These are phyloP conservation scores for Podarcis muralis DNA, from an alignment of 2,113 vertebrate species.

Conservation along the genomic window DNA sequence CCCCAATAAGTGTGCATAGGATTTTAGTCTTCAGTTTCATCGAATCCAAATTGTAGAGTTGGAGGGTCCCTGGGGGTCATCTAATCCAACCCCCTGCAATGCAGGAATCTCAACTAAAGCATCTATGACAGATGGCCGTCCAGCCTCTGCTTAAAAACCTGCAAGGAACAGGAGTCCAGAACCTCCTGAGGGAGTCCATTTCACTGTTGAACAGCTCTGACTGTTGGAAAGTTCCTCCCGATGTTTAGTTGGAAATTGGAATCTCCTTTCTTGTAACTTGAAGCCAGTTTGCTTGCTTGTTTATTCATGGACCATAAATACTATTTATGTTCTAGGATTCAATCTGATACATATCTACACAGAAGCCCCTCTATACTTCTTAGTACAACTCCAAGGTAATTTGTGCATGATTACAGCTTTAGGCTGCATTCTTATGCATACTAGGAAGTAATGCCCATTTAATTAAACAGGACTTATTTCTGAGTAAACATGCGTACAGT, in stretches of 20 bases:
- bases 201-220: no score
- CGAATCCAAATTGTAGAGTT: no score
- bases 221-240: no score
- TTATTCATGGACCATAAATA: neutral
- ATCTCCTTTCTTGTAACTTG: no score
- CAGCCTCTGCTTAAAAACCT: no score
- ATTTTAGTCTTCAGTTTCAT: neutral
- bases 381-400: neutral
- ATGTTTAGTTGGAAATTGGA: no score
- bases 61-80: no score
- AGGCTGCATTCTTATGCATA: neutral
- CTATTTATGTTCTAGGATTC: neutral
- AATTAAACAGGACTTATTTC: neutral
- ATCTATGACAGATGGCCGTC: no score
- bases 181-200: no score
- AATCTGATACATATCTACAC: neutral
- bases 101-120: no score
- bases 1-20: neutral
- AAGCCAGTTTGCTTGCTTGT: neutral
- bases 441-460: neutral
- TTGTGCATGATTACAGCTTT: neutral
- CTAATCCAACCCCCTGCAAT: no score
- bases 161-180: no score
- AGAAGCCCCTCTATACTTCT: neutral
- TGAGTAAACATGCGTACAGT: neutral